Percentiles rank a stretch among this genome's conserved stretches.
These are phyloP conservation scores for Nemurella pictetii DNA, from an alignment of 2,888 invertebrate species.

Conservation along the genomic window DNA sequence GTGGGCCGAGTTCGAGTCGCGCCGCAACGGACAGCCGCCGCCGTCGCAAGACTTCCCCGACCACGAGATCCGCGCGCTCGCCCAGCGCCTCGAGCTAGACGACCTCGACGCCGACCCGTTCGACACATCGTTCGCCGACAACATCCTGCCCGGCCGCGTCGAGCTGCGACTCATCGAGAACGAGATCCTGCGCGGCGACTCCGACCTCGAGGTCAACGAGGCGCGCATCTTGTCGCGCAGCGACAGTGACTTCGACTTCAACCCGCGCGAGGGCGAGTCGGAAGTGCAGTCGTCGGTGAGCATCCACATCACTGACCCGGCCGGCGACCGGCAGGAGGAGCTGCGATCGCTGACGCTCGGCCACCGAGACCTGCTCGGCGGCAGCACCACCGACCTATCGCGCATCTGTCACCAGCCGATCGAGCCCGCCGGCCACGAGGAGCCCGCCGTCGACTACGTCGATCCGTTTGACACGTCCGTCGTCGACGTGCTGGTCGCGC, in stretches of 20 bases:
- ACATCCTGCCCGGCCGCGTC: constrained; percentile 67
- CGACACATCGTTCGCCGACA: constrained; percentile 81
- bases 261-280: constrained; percentile 63
- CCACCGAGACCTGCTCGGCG: constrained; percentile 71
- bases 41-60: constrained; percentile 32
- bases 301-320: constrained; percentile 67
- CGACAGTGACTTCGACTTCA: constrained; percentile 60
- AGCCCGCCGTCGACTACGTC: constrained; percentile 55
- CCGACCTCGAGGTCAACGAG: constrained; percentile 42
- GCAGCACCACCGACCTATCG: constrained; percentile 75
- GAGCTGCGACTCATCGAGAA: constrained; percentile 62
- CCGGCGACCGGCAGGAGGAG: constrained; percentile 54
- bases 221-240: constrained; percentile 38
- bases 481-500: constrained; percentile 69
- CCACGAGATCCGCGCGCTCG: constrained; percentile 27
- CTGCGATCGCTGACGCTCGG: constrained; percentile 54
- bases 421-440: constrained; percentile 55
- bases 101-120: constrained; percentile 68
- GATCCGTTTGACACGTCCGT: constrained; percentile 89
- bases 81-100: constrained; percentile 45
- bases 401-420: constrained; percentile 69
- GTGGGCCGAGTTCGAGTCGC: constrained; percentile 37
- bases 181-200: constrained; percentile 56
- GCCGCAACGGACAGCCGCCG: constrained; percentile 1
- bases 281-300: constrained; percentile 55